Conservation (phyloP, 2,797 vertebrate species). For the Siniperca undulata region DNA sequence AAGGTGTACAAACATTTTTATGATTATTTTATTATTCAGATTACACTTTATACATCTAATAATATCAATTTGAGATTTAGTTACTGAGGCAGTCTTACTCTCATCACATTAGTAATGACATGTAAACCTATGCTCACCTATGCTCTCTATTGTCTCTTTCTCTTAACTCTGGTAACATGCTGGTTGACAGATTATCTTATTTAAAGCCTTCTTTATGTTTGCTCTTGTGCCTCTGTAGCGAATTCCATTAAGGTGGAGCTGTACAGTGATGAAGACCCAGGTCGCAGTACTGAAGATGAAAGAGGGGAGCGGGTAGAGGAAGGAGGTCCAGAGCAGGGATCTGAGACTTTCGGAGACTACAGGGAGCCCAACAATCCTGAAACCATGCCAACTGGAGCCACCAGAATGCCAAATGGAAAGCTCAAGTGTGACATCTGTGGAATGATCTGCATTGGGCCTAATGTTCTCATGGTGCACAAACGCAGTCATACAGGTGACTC, state of each 20-base stretch:
- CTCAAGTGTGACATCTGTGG: constrained; percentile 97
- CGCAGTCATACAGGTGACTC: constrained; percentile 95
- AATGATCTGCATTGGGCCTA: constrained; percentile 97
- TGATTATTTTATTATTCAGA: constrained; percentile 8
- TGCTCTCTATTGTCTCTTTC: not conserved
- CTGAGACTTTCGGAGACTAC: constrained; percentile 83
- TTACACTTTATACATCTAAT: not conserved
- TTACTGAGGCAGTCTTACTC: not conserved
- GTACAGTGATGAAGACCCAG: constrained; percentile 96
- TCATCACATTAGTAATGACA: not conserved
- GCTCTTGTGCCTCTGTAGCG: constrained; percentile 78
- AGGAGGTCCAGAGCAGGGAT: constrained; percentile 87
- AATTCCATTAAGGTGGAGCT: constrained; percentile 99
- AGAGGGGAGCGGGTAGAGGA: constrained; percentile 88
- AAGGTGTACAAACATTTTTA: not conserved
- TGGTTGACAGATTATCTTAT: not conserved
- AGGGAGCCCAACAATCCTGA: constrained; percentile 90
- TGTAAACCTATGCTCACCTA: not conserved
- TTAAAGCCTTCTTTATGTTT: constrained; percentile 20
- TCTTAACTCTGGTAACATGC: not conserved
- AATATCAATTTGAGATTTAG: not conserved
- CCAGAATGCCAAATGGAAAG: constrained; percentile 95
- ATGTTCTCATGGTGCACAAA: constrained; percentile 98
- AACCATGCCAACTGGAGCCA: constrained; percentile 89
- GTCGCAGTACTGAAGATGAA: constrained; percentile 90